A percentile compares a stretch with the other conserved stretches of the same genome.
These are phyloP conservation scores for Pristionchus japonicus DNA, from an alignment of 2,888 invertebrate species.

Conservation along the genomic window DNA sequence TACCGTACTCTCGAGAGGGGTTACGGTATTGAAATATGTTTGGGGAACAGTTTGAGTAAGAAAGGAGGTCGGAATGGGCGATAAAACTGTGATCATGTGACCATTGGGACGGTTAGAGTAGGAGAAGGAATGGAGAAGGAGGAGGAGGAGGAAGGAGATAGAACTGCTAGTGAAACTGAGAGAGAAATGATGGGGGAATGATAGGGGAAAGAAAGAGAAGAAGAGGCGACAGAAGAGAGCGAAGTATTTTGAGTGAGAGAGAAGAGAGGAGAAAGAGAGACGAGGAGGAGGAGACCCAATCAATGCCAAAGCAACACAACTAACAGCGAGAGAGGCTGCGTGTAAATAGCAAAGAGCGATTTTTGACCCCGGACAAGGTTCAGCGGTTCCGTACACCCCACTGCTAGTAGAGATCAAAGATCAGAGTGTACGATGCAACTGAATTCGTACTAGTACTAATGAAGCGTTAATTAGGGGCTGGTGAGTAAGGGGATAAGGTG, in stretches of 20 bases:
- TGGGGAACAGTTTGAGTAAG: constrained; percentile 5
- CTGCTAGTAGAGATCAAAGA: neutral
- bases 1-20: neutral
- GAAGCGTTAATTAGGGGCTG: neutral
- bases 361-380: constrained; percentile 19
- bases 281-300: constrained; percentile 47
- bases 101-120: neutral
- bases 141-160: constrained; percentile 40
- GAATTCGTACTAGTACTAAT: neutral
- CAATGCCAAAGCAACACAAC: constrained; percentile 47
- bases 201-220: constrained; percentile 13
- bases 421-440: neutral
- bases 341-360: neutral
- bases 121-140: neutral
- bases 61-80: neutral
- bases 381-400: neutral
- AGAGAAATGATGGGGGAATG: neutral
- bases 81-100: constrained; percentile 9
- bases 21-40: constrained; percentile 15
- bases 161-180: constrained; percentile 31
- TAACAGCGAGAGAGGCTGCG: neutral
- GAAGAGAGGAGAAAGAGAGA: constrained; percentile 35
- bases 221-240: neutral
- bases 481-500: neutral
- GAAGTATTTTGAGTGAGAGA: constrained; percentile 8